Conservation (phyloP, 2,113 vertebrate species). For the Podarcis raffonei region DNA sequence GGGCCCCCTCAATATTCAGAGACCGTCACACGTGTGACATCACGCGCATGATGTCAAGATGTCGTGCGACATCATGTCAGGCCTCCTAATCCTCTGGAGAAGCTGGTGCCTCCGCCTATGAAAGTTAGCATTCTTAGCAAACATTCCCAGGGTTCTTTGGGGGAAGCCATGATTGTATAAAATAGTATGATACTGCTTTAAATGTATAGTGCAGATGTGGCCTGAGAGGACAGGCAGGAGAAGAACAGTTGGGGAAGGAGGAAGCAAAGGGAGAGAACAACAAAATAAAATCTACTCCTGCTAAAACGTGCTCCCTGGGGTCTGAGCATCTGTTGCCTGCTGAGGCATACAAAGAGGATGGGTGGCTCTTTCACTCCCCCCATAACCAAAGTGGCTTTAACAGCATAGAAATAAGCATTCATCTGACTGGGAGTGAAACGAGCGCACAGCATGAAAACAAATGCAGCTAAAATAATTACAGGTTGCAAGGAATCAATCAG, state of each 20-base stretch:
- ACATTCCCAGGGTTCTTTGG: no score
- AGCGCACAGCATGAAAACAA: constrained; percentile 64
- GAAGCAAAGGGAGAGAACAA: not conserved
- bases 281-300: not conserved
- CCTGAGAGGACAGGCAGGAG: not conserved
- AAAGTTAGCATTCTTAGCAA: no score
- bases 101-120: no score
- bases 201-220: no score
- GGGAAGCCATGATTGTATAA: no score
- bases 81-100: no score
- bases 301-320: not conserved
- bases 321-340: not conserved
- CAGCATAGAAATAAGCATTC: constrained; percentile 29
- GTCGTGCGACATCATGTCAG: no score
- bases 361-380: not conserved
- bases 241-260: not conserved
- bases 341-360: not conserved
- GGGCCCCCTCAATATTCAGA: not conserved
- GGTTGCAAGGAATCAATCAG: constrained; percentile 71
- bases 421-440: constrained; percentile 49
- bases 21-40: no score
- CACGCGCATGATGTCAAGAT: no score
- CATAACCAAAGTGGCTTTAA: constrained; percentile 18
- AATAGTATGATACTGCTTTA: no score
- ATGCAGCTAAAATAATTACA: constrained; percentile 71